phyloP scores from a whole-genome alignment of 2,888 invertebrate species.

The Drosophila vallismaia region DNA sequence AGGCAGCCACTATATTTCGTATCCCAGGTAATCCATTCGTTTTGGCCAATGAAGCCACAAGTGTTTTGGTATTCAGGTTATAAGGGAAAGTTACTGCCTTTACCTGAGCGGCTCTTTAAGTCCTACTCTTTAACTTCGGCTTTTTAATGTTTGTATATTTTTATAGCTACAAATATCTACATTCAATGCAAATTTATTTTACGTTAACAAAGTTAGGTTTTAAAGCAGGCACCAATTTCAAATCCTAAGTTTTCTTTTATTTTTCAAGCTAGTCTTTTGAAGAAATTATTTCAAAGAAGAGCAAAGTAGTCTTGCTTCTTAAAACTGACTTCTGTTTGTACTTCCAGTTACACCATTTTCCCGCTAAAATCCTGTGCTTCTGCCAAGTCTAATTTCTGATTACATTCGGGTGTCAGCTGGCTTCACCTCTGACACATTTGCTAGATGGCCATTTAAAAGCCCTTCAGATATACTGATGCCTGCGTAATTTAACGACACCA shows the following conservation, averaged over 20 bases:
- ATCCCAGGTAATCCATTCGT: conserved; percentile 1
- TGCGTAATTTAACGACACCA: conserved; percentile 36
- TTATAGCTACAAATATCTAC: neutral
- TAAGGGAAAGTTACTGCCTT: neutral
- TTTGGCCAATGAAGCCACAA: neutral
- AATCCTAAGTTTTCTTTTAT: too few relatives aligned
- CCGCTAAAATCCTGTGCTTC: neutral
- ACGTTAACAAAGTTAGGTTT: too few relatives aligned
- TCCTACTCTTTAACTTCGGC: neutral
- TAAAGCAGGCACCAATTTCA: too few relatives aligned
- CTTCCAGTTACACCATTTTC: neutral
- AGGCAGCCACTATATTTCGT: neutral
- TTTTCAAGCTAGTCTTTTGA: too few relatives aligned
- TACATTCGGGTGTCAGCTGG: conserved; percentile 29
- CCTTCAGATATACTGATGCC: conserved; percentile 22
- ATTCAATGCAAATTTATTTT: neutral
- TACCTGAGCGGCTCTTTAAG: neutral
- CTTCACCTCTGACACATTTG: conserved; percentile 15
- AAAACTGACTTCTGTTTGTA: neutral
- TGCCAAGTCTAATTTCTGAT: conserved; percentile 5
- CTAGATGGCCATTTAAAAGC: conserved; percentile 25
- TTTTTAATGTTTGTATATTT: neutral
- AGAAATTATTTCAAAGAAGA: neutral
- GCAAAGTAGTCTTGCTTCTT: neutral
- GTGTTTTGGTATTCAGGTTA: neutral